Conservation (phyloP, 2,113 vertebrate species). For the Sminthopsis crassicaudata region DNA sequence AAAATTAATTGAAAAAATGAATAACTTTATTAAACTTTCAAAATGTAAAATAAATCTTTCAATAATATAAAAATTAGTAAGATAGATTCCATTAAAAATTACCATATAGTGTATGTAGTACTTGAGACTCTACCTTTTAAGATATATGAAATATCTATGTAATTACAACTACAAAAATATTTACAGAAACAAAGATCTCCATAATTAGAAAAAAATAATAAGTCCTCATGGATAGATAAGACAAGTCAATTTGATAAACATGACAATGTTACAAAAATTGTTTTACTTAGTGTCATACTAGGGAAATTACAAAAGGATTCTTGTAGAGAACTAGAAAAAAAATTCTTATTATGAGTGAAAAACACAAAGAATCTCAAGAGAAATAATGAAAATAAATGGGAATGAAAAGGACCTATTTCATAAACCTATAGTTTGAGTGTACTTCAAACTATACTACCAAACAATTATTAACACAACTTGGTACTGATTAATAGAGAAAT, state of each 20-base stretch:
- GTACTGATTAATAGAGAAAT: not conserved
- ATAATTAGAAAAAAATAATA: not conserved
- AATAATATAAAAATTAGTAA: not conserved
- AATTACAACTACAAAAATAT: not conserved
- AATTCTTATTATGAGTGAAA: not conserved
- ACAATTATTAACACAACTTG: not conserved
- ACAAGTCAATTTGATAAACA: not conserved
- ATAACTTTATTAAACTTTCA: not conserved
- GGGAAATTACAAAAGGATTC: not conserved
- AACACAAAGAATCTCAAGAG: not conserved
- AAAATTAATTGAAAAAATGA: not conserved
- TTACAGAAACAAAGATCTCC: not conserved
- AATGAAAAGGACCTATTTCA: not conserved
- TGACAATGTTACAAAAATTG: not conserved
- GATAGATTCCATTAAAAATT: not conserved
- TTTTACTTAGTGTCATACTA: not conserved
- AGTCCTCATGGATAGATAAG: not conserved
- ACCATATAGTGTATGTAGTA: not conserved
- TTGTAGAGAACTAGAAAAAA: not conserved
- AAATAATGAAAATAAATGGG: not conserved
- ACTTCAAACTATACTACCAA: not conserved
- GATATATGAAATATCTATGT: not conserved
- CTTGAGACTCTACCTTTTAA: not conserved
- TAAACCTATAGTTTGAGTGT: not conserved
- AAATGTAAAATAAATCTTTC: not conserved